Evolutionary conservation across 23 tunicate genomes (phyloP), one percentile per base, ranked within the genome.

Genomic region (Halocynthia roretzi): DNA sequence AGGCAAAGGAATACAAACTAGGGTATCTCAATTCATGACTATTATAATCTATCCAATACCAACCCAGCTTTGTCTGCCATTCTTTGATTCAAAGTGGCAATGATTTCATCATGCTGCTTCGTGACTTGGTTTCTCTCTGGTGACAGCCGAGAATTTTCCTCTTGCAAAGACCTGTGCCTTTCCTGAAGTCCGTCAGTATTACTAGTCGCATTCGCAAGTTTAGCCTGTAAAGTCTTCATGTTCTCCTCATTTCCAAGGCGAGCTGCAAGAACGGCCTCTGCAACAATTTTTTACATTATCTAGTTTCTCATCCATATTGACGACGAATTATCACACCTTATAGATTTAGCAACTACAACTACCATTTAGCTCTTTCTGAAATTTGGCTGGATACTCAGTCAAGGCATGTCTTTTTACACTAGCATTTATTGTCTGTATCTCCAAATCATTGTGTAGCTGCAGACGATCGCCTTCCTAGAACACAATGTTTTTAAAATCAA

Each of bases 51-150:
- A 58, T 58, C 17, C 63, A n/a, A 9, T 14, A 68, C 81, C 69
- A 75, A 86, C 91, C 76, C 78, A 12, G 95, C 87, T 61, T 88
- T 88, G 14, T 84, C 82, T 12, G 95, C 81, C 95, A 88, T 88
- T 78, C 87, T 61, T 52, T 88, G 87, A 52, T 88, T 88, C 8
- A 88, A 76, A 51, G 75, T 84, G 7, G 95, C 95, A 67, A 88
- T 88, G 51, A 88, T 79, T 65, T 88, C 80, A 74, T 88, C 95
- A 73, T 88, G 95, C 56, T 88, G 88, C 52, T 69, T 78, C 18
- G 88, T 77, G 15, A 83, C 80, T 48, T 21, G 48, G 31, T 88
- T 80, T 14, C 87, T 71, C 51, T 88, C 95, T 0, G 95, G 95
- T 21, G 67, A 55, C 31, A 82, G 50, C 61, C 67, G 83, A 7